Evolutionary conservation across 2,888 invertebrate species (phyloP).

Genomic region (Tachina grossa): DNA sequence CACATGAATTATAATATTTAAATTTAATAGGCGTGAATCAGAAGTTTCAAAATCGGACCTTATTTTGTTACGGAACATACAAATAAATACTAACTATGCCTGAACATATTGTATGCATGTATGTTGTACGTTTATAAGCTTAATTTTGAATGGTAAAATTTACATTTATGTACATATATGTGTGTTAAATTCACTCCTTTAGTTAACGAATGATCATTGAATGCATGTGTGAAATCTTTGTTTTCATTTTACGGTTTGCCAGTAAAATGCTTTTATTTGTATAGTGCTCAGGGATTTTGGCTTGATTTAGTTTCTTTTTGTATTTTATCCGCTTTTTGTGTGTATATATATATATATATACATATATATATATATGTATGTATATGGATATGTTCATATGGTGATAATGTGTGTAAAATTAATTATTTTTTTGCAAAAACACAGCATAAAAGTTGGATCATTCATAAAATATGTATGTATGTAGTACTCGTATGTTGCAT

Average conservation of each 20-base stretch:
- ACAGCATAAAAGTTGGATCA: background rate
- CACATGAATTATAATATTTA: too few species aligned
- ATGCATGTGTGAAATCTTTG: constrained; percentile 77
- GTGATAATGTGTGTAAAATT: background rate
- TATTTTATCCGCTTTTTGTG: background rate
- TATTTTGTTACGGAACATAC: too few species aligned
- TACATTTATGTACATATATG: constrained; percentile 5
- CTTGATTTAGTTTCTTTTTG: background rate
- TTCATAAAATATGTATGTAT: background rate
- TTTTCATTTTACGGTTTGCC: constrained; percentile 75
- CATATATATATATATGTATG: too few species aligned
- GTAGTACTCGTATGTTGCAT: too few species aligned
- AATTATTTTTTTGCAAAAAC: too few species aligned
- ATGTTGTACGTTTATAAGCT: too few species aligned
- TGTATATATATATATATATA: too few species aligned
- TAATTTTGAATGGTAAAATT: background rate
- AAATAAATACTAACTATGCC: too few species aligned
- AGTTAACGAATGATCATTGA: constrained; percentile 56
- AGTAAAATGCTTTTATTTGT: constrained; percentile 77
- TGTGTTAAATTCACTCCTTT: constrained; percentile 55
- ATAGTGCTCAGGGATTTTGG: constrained; percentile 63
- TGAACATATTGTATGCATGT: too few species aligned
- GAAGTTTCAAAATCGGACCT: too few species aligned
- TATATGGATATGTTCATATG: background rate
- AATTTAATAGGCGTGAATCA: too few species aligned